phyloP scores from a whole-genome alignment of 2,888 invertebrate genomes.

The Rotaria sp. region DNA sequence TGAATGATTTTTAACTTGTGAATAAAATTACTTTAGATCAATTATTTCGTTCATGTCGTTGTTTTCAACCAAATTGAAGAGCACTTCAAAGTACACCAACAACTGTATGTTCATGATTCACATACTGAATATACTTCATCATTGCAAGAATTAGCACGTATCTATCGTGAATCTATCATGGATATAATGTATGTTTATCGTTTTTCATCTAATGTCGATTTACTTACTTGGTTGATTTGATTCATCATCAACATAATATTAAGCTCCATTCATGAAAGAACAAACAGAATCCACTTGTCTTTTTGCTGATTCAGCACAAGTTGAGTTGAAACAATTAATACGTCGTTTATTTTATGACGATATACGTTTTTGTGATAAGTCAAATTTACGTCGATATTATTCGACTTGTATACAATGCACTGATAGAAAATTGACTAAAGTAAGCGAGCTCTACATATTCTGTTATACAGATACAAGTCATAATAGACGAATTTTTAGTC shows the following conservation, averaged over 20 bases:
- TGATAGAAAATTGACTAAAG: background rate
- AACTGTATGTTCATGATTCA: background rate
- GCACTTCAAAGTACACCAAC: background rate
- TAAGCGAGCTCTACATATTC: background rate
- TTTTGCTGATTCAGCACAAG: slow-evolving; percentile 10
- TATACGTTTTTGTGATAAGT: background rate
- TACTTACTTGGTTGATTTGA: background rate
- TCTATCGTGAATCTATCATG: slow-evolving; percentile 4
- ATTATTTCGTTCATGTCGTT: background rate
- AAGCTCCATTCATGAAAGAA: background rate
- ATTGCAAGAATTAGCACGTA: background rate
- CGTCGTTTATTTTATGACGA: background rate
- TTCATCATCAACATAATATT: background rate
- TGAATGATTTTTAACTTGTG: background rate
- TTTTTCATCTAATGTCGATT: background rate
- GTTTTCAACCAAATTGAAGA: background rate
- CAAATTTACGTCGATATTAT: background rate
- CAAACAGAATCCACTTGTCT: background rate
- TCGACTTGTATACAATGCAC: background rate
- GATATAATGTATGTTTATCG: slow-evolving; percentile 23
- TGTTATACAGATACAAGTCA: background rate
- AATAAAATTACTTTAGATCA: background rate
- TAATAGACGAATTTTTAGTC: background rate
- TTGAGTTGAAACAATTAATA: slow-evolving; percentile 12
- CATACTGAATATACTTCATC: background rate